A percentile compares a stretch with the other conserved stretches of the same genome.
Conservation (phyloP, 2,888 invertebrate genomes). For the Iphiclides podalirius region DNA sequence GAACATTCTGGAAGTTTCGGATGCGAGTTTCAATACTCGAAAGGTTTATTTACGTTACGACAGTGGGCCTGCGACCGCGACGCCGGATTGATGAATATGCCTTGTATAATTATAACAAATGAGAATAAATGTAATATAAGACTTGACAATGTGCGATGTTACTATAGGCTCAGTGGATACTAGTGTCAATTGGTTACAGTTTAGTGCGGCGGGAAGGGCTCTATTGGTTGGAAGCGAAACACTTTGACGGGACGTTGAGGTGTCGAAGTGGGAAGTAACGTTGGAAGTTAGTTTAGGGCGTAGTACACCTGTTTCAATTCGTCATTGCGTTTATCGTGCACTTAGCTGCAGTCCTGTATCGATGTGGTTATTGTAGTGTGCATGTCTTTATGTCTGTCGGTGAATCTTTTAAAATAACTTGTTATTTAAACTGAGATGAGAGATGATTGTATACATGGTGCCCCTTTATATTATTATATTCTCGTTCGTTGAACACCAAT, state of each 20-base stretch:
- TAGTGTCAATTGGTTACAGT: slow-evolving; percentile 63
- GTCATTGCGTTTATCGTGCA: slow-evolving; percentile 4
- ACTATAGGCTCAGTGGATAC: slow-evolving; percentile 51
- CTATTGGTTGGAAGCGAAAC: slow-evolving; percentile 36
- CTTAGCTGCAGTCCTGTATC: slow-evolving; percentile 4
- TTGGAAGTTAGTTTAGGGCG: slow-evolving; percentile 8
- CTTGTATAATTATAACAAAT: slow-evolving; percentile 76
- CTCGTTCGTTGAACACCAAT: slow-evolving; percentile 32
- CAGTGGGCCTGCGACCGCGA: slow-evolving; percentile 43
- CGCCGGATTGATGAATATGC: slow-evolving; percentile 63
- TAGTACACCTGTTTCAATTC: slow-evolving; percentile 1
- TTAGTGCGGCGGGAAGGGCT: slow-evolving; percentile 49
- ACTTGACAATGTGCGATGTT: slow-evolving; percentile 65
- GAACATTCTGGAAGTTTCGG: too few relatives aligned
- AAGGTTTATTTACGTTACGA: neutral
- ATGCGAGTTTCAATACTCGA: too few relatives aligned
- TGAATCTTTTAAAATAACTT: slow-evolving; percentile 6
- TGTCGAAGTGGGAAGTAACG: neutral
- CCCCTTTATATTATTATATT: slow-evolving; percentile 4
- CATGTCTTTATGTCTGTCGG: slow-evolving; percentile 1
- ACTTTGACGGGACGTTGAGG: neutral
- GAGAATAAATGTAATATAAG: slow-evolving; percentile 74
- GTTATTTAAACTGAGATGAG: slow-evolving; percentile 9
- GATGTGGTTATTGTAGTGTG: slow-evolving; percentile 11
- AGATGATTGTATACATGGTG: neutral